phyloP scores from a whole-genome alignment of 2,888 invertebrate genomes.

The Scaptodrosophila latifasciaeformis region DNA sequence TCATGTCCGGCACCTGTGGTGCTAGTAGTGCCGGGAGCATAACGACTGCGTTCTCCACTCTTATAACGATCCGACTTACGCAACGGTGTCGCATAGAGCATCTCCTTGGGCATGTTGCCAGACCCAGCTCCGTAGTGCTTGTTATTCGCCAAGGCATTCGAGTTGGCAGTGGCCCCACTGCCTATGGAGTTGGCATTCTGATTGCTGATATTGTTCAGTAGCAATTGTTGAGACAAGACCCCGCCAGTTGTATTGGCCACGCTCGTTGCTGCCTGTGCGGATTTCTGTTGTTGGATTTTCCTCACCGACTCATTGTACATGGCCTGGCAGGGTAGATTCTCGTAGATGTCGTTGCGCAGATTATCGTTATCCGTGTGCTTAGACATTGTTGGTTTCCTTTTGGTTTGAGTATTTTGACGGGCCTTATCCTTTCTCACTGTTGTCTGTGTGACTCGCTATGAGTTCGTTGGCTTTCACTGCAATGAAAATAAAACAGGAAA shows the following conservation, averaged over 20 bases:
- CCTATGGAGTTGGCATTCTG: slow-evolving; percentile 59
- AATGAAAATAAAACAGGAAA: slow-evolving; percentile 18
- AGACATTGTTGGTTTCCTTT: slow-evolving; percentile 62
- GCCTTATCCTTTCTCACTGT: slow-evolving; percentile 32
- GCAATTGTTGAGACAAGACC: slow-evolving; percentile 46
- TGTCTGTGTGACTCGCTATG: slow-evolving; percentile 18
- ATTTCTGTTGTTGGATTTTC: slow-evolving; percentile 73
- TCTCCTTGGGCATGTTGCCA: slow-evolving; percentile 71
- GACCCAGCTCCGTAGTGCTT: slow-evolving; percentile 27
- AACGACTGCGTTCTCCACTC: slow-evolving; percentile 71
- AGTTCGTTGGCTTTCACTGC: slow-evolving; percentile 38
- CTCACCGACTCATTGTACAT: slow-evolving; percentile 75
- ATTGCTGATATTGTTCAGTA: slow-evolving; percentile 65
- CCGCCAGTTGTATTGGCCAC: slow-evolving; percentile 18
- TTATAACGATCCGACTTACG: slow-evolving; percentile 75
- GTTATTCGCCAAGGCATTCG: slow-evolving; percentile 35
- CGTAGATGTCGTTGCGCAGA: slow-evolving; percentile 75
- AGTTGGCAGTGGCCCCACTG: slow-evolving; percentile 34
- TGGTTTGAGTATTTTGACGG: slow-evolving; percentile 5
- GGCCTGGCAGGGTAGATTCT: slow-evolving; percentile 75
- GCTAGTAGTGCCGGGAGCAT: slow-evolving; percentile 24
- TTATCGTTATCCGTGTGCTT: slow-evolving; percentile 75
- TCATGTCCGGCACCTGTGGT: slow-evolving; percentile 32
- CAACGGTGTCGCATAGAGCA: slow-evolving; percentile 74
- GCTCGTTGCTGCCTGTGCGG: slow-evolving; percentile 31